Conservation (phyloP, 1,140 invertebrate species). For the Leptinotarsa defecta region DNA sequence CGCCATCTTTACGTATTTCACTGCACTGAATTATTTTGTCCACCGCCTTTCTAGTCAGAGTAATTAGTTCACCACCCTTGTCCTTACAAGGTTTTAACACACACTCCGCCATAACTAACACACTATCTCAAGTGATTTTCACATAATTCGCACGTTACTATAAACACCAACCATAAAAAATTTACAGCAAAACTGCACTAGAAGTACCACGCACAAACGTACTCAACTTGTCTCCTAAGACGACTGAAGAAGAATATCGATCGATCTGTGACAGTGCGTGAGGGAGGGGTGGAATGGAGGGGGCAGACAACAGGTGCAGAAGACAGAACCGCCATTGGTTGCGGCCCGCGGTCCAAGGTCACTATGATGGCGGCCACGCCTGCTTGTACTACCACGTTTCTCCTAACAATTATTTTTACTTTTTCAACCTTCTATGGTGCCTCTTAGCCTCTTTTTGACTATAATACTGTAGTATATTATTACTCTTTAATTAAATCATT, state of each 20-base stretch:
- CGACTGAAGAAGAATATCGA: slow-evolving; percentile 11
- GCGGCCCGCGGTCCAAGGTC: slow-evolving; percentile 10
- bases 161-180: slow-evolving; percentile 10
- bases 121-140: slow-evolving; percentile 11
- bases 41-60: slow-evolving; percentile 11
- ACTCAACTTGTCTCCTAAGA: slow-evolving; percentile 11
- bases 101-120: slow-evolving; percentile 10
- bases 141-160: slow-evolving; percentile 11
- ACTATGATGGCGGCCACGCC: not conserved
- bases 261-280: slow-evolving; percentile 11
- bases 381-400: no score
- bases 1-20: slow-evolving; percentile 13
- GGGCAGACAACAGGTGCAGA: slow-evolving; percentile 9
- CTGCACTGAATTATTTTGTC: slow-evolving; percentile 13
- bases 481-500: slow-evolving; percentile 10
- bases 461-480: slow-evolving; percentile 10
- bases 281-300: slow-evolving; percentile 8
- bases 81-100: slow-evolving; percentile 11
- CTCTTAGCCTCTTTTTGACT: slow-evolving; percentile 11
- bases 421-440: slow-evolving; percentile 11
- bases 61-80: slow-evolving; percentile 9
- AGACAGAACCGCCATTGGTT: slow-evolving; percentile 11
- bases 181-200: slow-evolving; percentile 10
- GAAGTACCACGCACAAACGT: slow-evolving; percentile 3
- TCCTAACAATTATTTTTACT: slow-evolving; percentile 6